These are phyloP conservation scores for Gymnothorax javanicus DNA, from an alignment of 2,797 vertebrate genomes.

Conservation along the genomic window DNA sequence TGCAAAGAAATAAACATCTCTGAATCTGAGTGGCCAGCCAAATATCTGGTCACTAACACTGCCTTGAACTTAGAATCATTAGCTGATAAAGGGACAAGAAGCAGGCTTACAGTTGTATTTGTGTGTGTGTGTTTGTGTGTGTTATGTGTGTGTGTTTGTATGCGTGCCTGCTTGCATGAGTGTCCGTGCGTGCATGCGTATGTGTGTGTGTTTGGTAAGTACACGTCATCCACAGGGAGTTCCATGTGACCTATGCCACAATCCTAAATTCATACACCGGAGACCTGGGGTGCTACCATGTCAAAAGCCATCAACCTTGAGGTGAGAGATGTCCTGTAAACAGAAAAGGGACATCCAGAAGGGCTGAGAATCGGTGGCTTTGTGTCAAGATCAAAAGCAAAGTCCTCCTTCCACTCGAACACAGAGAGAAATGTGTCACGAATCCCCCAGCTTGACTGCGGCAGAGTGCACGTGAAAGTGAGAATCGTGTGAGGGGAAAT, in stretches of 20 bases:
- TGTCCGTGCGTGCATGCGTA: not conserved
- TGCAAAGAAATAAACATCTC: not conserved
- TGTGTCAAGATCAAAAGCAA: not conserved
- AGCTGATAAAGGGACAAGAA: not conserved
- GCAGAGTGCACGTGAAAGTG: not conserved
- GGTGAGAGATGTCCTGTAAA: constrained; percentile 42
- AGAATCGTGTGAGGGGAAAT: not conserved
- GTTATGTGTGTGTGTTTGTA: not conserved
- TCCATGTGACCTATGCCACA: not conserved
- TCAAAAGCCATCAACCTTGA: constrained; percentile 55
- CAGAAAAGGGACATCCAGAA: not conserved
- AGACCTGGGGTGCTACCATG: constrained; percentile 54
- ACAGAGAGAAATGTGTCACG: not conserved
- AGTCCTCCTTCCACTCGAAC: not conserved
- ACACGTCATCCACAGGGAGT: not conserved
- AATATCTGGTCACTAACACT: not conserved
- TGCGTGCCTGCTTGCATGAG: not conserved
- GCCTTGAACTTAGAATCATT: not conserved
- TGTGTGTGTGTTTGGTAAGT: not conserved
- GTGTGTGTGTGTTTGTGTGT: not conserved
- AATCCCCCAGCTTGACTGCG: not conserved
- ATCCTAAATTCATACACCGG: not conserved
- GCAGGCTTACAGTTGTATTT: not conserved
- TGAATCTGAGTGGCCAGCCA: constrained; percentile 2
- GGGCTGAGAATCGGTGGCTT: not conserved